Conservation (phyloP, 2,797 vertebrate species). For the Menidia menidia region DNA sequence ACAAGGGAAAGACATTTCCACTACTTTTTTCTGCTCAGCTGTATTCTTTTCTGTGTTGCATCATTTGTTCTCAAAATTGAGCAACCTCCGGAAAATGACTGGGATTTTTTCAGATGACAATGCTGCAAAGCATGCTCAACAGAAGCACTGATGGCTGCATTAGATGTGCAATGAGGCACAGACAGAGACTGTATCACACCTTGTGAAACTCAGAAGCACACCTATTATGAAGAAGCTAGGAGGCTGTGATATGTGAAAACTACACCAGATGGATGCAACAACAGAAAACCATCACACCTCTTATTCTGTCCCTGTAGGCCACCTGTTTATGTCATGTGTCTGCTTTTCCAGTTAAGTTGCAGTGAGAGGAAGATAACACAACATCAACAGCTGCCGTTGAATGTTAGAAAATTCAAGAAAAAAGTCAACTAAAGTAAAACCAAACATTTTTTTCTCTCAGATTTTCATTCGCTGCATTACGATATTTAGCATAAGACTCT, state of each 20-base stretch:
- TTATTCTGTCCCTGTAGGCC: slow-evolving; percentile 60
- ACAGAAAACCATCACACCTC: slow-evolving; percentile 66
- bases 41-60: not conserved
- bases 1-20: slow-evolving; percentile 21
- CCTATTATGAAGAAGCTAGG: slow-evolving; percentile 65
- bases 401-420: slow-evolving; percentile 9
- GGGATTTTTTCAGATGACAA: slow-evolving; percentile 9
- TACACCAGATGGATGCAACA: slow-evolving; percentile 66
- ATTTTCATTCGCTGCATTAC: slow-evolving; percentile 2
- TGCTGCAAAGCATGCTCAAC: slow-evolving; percentile 16
- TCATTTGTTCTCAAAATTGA: slow-evolving; percentile 12
- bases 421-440: slow-evolving; percentile 4
- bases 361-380: slow-evolving; percentile 25
- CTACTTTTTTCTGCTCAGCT: not conserved
- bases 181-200: slow-evolving; percentile 56
- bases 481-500: slow-evolving; percentile 14
- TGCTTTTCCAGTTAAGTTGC: slow-evolving; percentile 50
- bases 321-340: slow-evolving; percentile 58
- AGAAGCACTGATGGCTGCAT: slow-evolving; percentile 19
- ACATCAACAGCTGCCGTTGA: slow-evolving; percentile 55
- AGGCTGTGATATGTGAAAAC: slow-evolving; percentile 68
- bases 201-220: slow-evolving; percentile 60
- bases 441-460: slow-evolving; percentile 3
- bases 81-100: slow-evolving; percentile 19
- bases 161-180: slow-evolving; percentile 42